Conservation (phyloP, 2,797 vertebrate genomes). For the Emys orbicularis region DNA sequence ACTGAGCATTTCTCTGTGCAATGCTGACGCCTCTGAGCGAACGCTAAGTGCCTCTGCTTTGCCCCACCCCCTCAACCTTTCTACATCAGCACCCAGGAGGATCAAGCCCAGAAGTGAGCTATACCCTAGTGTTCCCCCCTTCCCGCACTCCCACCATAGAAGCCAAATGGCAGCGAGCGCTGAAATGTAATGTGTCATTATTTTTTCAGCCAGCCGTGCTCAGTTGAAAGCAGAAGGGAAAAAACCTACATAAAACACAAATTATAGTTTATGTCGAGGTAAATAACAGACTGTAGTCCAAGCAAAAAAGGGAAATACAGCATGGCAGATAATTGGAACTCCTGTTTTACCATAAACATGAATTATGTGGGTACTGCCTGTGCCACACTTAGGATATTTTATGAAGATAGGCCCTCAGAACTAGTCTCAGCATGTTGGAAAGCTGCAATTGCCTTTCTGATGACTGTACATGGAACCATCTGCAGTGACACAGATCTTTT, state of each 20-base stretch:
- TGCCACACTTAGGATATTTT: background rate
- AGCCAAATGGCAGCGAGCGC: background rate
- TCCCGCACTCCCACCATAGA: background rate
- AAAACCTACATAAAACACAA: constrained; percentile 59
- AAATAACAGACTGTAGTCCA: constrained; percentile 25
- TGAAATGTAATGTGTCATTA: constrained; percentile 39
- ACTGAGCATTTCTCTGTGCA: background rate
- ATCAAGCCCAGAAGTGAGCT: background rate
- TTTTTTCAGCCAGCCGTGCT: constrained; percentile 40
- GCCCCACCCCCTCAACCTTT: background rate
- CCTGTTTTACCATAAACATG: background rate
- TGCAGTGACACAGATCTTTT: background rate
- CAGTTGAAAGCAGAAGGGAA: constrained; percentile 42
- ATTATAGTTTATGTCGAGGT: constrained; percentile 42
- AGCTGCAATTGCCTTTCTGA: background rate
- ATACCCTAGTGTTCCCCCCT: no score
- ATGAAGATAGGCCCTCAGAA: background rate
- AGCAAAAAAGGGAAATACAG: background rate
- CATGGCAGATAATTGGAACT: background rate
- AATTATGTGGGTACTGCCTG: fast-evolving
- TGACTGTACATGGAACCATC: background rate
- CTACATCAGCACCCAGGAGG: background rate
- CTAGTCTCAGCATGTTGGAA: background rate
- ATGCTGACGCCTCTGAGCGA: background rate
- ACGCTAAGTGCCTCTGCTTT: background rate